A percentile compares a stretch with the other conserved stretches of the same genome.
Evolutionary conservation across 1,140 invertebrate genomes (phyloP).

Genomic region (Macrostomum lignano): DNA sequence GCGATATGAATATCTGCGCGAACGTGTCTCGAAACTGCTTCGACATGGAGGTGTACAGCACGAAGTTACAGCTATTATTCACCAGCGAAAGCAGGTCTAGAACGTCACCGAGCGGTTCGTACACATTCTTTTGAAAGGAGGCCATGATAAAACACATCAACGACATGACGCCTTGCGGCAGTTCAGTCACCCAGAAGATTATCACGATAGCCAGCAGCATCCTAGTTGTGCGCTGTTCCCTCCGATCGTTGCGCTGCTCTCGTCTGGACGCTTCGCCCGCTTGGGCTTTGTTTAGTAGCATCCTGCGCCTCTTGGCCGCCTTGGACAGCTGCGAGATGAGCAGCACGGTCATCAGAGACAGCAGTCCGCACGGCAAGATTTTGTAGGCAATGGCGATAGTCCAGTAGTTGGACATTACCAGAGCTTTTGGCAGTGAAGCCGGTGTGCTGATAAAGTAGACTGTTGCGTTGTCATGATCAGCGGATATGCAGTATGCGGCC

Average conservation of each 20-base stretch:
- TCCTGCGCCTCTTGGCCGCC: conserved; percentile 18
- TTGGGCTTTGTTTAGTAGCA: conserved; percentile 10
- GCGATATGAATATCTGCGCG: conserved; percentile 42
- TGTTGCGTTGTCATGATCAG: not conserved
- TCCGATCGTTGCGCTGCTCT: conserved; percentile 13
- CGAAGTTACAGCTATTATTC: conserved; percentile 47
- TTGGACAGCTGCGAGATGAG: conserved; percentile 24
- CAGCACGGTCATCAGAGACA: conserved; percentile 27
- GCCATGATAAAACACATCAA: conserved; percentile 11
- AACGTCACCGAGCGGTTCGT: not conserved
- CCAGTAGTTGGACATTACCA: conserved; percentile 16
- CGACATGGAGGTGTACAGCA: conserved; percentile 74
- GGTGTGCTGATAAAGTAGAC: too few species aligned
- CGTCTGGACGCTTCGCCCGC: conserved; percentile 11
- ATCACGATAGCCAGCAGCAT: conserved; percentile 60
- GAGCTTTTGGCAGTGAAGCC: conserved; percentile 6
- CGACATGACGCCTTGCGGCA: conserved; percentile 35
- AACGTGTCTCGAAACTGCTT: conserved; percentile 65
- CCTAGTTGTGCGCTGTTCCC: conserved; percentile 44
- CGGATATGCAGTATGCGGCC: conserved; percentile 7
- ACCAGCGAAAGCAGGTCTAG: conserved; percentile 1
- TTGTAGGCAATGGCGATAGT: conserved; percentile 17
- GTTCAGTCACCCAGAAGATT: conserved; percentile 54
- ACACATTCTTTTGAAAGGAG: not conserved
- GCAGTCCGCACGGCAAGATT: conserved; percentile 27